phyloP scores from a whole-genome alignment of 1,140 invertebrate species.

The Apocrypta bakeri region DNA sequence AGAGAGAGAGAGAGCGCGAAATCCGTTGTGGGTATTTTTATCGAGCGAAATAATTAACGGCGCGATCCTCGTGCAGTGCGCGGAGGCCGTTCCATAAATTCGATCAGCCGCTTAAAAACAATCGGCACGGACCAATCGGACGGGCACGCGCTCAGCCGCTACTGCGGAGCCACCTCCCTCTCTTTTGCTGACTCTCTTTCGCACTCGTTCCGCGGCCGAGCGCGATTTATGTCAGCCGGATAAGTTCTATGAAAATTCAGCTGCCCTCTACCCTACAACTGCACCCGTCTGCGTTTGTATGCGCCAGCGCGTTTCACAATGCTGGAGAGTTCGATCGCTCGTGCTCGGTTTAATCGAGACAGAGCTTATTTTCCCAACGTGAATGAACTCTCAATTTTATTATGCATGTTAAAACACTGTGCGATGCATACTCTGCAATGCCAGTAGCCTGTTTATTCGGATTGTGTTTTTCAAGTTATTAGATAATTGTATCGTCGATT shows the following conservation, averaged over 20 bases:
- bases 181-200: background rate
- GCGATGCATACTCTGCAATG: too few species aligned
- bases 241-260: conserved; percentile 47
- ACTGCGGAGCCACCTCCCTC: background rate
- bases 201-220: background rate
- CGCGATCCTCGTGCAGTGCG: background rate
- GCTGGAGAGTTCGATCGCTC: background rate
- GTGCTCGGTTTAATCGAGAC: conserved; percentile 19
- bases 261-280: background rate
- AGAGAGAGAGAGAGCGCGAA: conserved; percentile 15
- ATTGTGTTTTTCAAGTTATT: background rate
- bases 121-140: conserved; percentile 39
- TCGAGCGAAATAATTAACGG: conserved; percentile 55
- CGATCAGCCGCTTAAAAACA: conserved; percentile 49
- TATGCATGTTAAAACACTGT: conserved; percentile 8
- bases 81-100: conserved; percentile 40
- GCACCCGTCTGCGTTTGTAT: background rate
- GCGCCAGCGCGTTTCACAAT: background rate
- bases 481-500: background rate
- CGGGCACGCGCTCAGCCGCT: background rate
- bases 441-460: background rate
- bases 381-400: conserved; percentile 39
- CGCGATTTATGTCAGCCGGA: conserved; percentile 16
- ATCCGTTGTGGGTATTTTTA: conserved; percentile 32
- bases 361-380: conserved; percentile 22